These are phyloP conservation scores for Brachionus koreanus DNA, from an alignment of 1,140 invertebrate species.

Conservation along the genomic window DNA sequence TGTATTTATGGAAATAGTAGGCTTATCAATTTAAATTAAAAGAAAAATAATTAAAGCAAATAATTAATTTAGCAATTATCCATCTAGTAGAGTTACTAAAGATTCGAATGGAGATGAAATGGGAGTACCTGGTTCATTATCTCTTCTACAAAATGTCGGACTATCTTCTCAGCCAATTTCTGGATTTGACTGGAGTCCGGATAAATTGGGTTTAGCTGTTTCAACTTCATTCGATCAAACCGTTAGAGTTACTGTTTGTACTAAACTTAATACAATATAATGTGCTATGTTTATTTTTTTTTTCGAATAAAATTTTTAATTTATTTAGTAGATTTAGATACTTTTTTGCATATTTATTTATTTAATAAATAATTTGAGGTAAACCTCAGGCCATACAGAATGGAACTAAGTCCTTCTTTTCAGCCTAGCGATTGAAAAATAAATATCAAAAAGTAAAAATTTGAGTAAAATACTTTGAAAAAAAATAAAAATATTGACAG, in stretches of 20 bases:
- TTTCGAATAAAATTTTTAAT: neutral
- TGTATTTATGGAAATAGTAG: slow-evolving; percentile 89
- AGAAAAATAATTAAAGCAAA: neutral
- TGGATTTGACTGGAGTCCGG: slow-evolving; percentile 82
- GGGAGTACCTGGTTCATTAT: slow-evolving; percentile 72
- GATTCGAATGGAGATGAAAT: slow-evolving; percentile 67
- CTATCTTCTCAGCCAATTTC: slow-evolving; percentile 82
- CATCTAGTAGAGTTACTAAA: slow-evolving; percentile 67
- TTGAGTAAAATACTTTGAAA: too few relatives aligned
- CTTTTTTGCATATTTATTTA: too few relatives aligned
- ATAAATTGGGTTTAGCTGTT: slow-evolving; percentile 79
- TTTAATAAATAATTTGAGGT: too few relatives aligned
- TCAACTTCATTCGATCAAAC: slow-evolving; percentile 87
- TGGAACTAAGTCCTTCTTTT: too few relatives aligned
- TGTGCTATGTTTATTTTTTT: slow-evolving; percentile 5
- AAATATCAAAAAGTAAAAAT: too few relatives aligned
- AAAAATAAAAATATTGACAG: too few relatives aligned
- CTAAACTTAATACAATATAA: slow-evolving; percentile 70
- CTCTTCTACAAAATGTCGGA: slow-evolving; percentile 72
- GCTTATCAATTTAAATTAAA: slow-evolving; percentile 45
- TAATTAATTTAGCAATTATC: slow-evolving; percentile 69
- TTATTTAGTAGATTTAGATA: neutral
- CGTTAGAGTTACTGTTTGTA: slow-evolving; percentile 78
- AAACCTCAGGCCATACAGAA: too few relatives aligned
- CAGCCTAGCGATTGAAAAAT: too few relatives aligned